Evolutionary conservation across 92 coral and sea anemone genomes (phyloP).

Genomic region (Porites divaricata): DNA sequence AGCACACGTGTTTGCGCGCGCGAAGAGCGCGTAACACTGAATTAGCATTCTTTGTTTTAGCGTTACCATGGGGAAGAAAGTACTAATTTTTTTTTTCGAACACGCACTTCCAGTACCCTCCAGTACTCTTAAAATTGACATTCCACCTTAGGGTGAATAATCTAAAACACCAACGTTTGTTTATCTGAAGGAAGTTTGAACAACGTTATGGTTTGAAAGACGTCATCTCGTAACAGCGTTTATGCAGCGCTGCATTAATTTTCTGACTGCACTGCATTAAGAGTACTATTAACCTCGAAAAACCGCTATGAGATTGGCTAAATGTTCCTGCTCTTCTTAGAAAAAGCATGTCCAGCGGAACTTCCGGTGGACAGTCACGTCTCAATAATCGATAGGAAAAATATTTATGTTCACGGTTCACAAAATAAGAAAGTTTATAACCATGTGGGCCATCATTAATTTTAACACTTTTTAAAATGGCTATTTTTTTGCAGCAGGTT

Average conservation of each 20-base stretch:
- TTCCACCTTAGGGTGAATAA: neutral
- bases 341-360: constrained; percentile 16
- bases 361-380: constrained; percentile 42
- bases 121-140: neutral
- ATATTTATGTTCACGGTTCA: neutral
- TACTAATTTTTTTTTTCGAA: neutral
- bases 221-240: neutral
- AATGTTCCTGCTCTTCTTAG: constrained; percentile 32
- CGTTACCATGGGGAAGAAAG: neutral
- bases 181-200: constrained; percentile 9
- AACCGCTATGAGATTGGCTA: constrained; percentile 3
- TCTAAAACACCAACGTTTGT: neutral
- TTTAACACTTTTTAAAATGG: neutral
- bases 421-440: neutral
- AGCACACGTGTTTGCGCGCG: constrained; percentile 22
- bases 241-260: neutral
- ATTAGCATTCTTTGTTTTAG: neutral
- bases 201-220: neutral
- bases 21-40: constrained; percentile 7
- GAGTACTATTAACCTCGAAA: neutral
- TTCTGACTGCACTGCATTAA: neutral
- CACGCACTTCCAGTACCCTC: neutral
- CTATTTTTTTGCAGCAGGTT: neutral
- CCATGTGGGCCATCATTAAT: neutral
- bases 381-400: neutral